Evolutionary conservation across 2,113 vertebrate species (phyloP), one percentile per base, ranked within the genome.

Genomic region (Epinephelus lanceolatus): DNA sequence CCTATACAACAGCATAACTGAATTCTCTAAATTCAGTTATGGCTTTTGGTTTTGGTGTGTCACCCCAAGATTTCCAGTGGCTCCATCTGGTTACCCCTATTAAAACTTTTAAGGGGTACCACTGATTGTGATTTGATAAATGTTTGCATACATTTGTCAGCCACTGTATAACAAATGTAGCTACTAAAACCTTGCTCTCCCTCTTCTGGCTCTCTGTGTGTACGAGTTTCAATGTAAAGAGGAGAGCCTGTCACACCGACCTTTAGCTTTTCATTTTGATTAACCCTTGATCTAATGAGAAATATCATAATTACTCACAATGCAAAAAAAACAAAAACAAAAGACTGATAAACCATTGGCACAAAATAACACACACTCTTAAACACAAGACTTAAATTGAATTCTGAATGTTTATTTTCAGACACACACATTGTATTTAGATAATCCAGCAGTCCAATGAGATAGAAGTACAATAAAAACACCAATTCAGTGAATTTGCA

Each of bases 321-420:
- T 45, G 9, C 11, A 45, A 10, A 45, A 9, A 45, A 3, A 51
- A 13, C 18, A 25, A 21, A 68, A 19, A 6, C 6, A 37, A 15
- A 8, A 45, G 42, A n/a, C 10, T 25, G 21, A 56, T 15, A 13
- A 53, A n/a, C 47, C 47, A 30, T n/a, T 4, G 2, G 11, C 23
- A 57, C 27, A 57, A 59, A 72, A 73, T 33, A 23, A 52, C 19
- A 55, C 18, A 47, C 23, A 72, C 21, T 11, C 49, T 42, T 70
- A 25, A 63, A 17, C 42, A 42, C 2, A 67, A 12, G 11, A 74
- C 27, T 23, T 71, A 5, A 57, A 52, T 15, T 8, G 6, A 76
- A 59, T 59, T 40, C 7, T 21, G 37, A 47, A 59, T 67, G 8
- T 77, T 77, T 71, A 87, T 87, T 82, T 68, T 71, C 27, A 67